phyloP scores from a whole-genome alignment of 2,113 vertebrate species.

The Egretta garzetta region DNA sequence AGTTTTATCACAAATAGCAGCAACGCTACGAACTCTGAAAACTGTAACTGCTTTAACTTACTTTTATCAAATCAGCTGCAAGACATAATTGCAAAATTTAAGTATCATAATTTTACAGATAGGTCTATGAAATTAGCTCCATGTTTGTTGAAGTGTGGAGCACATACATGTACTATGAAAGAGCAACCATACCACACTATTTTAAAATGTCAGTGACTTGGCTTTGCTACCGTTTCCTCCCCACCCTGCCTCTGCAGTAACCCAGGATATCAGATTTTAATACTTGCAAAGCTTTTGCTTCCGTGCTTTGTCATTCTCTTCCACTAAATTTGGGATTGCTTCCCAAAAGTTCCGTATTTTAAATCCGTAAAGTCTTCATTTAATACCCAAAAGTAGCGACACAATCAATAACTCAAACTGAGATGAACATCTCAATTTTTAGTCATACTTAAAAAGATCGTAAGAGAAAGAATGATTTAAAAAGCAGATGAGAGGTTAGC shows the following conservation, averaged over 20 bases:
- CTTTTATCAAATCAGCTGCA: background rate
- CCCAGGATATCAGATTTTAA: constrained; percentile 33
- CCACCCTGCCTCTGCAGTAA: constrained; percentile 24
- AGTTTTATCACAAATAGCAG: background rate
- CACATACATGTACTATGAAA: background rate
- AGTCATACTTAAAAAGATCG: background rate
- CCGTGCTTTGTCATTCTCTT: background rate
- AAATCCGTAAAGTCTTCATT: background rate
- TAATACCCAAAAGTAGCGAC: background rate
- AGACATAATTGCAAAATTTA: background rate
- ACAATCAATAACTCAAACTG: background rate
- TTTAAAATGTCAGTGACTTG: background rate
- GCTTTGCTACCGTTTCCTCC: constrained; percentile 11
- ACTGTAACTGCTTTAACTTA: background rate
- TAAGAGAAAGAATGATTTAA: background rate
- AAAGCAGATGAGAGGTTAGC: background rate
- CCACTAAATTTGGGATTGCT: background rate
- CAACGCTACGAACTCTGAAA: background rate
- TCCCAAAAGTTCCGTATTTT: background rate
- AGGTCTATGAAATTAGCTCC: background rate
- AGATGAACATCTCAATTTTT: background rate
- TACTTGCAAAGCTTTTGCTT: background rate
- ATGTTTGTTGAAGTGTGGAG: background rate
- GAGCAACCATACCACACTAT: background rate
- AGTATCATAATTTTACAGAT: background rate